Evolutionary conservation across 2,888 invertebrate genomes (phyloP), one percentile per base, ranked within the genome.

Genomic region (Archips crataeganus): DNA sequence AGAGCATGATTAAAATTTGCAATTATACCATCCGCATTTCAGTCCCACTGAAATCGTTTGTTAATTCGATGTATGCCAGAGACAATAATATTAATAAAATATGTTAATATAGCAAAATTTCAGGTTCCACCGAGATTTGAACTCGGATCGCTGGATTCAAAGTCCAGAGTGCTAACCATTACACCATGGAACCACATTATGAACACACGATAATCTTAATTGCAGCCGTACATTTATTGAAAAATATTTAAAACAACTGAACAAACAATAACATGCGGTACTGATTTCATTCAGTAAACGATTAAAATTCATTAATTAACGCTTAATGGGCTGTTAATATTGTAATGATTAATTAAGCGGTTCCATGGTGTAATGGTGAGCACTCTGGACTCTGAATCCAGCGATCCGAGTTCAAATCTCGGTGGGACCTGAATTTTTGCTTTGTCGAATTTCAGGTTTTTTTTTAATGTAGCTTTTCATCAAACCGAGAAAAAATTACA

Each of bases 41-140:
- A 3, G 5, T 4, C 39, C 39, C 5, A 39, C 6, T 39, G 5
- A 39, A 39, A 36, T 4, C 36, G 2, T 36, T 36, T 36, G 3
- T 2, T 36, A 36, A 36, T 36, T 36, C 36, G 36, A 36, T 36
- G 5, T 5, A 5, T 36, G 36, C 5, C 36, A 2, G 36, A 36
- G 4, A 36, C 3, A 39, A 5, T 39, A 39, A 39, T 4, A 39
- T 39, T 39, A 39, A 39, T 4, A 39, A 39, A 39, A 39, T 39
- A 39, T 5, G 4, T 39, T 5, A 39, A 39, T 32, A 11, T 32
- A 3, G 2, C 57, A 57, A 57, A 57, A 57, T 10, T 3, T 57
- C 89, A 92, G 96, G 96, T 96, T 95, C 96, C 96, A 96, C 96
- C 96, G 96, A 96, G 96, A 96, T 96, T 96, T 96, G 96, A 96